These are phyloP conservation scores for Laodelphax striatellus DNA, from an alignment of 1,140 invertebrate species.

Conservation along the genomic window DNA sequence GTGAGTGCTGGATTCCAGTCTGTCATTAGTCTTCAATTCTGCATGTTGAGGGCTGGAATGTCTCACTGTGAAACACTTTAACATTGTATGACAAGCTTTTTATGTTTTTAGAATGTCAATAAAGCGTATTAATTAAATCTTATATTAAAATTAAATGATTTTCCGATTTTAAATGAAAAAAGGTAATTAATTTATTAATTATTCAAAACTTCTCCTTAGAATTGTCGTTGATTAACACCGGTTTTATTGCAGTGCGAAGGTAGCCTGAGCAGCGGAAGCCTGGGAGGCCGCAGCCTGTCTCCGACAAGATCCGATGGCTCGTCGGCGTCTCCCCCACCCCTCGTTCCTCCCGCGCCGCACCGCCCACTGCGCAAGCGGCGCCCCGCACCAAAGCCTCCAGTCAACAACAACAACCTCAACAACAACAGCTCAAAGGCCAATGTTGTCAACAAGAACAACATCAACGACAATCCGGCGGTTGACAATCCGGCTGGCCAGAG, in stretches of 20 bases:
- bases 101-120: too few relatives aligned
- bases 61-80: too few relatives aligned
- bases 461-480: neutral
- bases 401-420: slow-evolving; percentile 1
- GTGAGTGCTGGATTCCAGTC: too few relatives aligned
- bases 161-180: too few relatives aligned
- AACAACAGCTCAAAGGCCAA: neutral
- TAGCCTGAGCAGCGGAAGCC: slow-evolving; percentile 38
- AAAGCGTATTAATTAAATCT: too few relatives aligned
- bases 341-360: slow-evolving; percentile 31
- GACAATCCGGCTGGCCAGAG: neutral
- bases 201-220: too few relatives aligned
- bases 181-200: too few relatives aligned
- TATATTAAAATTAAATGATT: too few relatives aligned
- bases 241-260: slow-evolving; percentile 28
- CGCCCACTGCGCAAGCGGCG: slow-evolving; percentile 40
- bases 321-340: slow-evolving; percentile 32
- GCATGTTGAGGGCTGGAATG: too few relatives aligned
- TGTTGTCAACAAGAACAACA: slow-evolving; percentile 11
- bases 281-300: slow-evolving; percentile 36
- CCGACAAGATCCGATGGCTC: slow-evolving; percentile 35
- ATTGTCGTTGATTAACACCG: too few relatives aligned
- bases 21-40: too few relatives aligned
- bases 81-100: too few relatives aligned
- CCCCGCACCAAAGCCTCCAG: slow-evolving; percentile 45